phyloP scores from a whole-genome alignment of 2,888 invertebrate genomes.

The Meta bourneti region DNA sequence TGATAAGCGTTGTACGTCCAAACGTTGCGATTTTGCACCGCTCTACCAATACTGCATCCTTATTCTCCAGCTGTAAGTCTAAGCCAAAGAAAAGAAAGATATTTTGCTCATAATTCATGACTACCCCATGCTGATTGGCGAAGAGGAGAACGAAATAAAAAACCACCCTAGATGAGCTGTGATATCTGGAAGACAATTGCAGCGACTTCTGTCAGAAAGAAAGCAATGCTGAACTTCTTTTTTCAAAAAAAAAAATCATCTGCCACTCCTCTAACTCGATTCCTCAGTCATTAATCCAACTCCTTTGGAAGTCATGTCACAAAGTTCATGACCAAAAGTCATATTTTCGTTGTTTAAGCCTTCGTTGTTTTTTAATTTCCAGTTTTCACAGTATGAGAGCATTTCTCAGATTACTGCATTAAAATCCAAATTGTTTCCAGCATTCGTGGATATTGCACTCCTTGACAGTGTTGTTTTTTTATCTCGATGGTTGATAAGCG shows the following conservation, averaged over 20 bases:
- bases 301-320: conserved; percentile 74
- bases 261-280: conserved; percentile 72
- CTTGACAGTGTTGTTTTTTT: too few relatives aligned
- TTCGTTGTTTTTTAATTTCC: too few relatives aligned
- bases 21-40: too few relatives aligned
- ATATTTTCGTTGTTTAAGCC: too few relatives aligned
- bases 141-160: conserved; percentile 2
- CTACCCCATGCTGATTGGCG: conserved; percentile 59
- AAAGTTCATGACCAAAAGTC: conserved; percentile 10
- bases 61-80: not conserved
- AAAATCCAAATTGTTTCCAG: too few relatives aligned
- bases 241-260: conserved; percentile 37
- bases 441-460: too few relatives aligned
- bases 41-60: too few relatives aligned
- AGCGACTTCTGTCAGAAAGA: conserved; percentile 41
- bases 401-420: too few relatives aligned
- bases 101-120: conserved; percentile 35
- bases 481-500: too few relatives aligned
- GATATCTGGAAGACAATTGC: conserved; percentile 68
- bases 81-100: not conserved
- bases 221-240: conserved; percentile 21
- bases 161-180: conserved; percentile 11
- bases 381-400: too few relatives aligned
- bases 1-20: too few relatives aligned
- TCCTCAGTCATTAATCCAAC: conserved; percentile 71